Percentiles rank a stretch among this genome's conserved stretches.
phyloP scores from a whole-genome alignment of 2,888 invertebrate species.

The Meteorus colon region DNA sequence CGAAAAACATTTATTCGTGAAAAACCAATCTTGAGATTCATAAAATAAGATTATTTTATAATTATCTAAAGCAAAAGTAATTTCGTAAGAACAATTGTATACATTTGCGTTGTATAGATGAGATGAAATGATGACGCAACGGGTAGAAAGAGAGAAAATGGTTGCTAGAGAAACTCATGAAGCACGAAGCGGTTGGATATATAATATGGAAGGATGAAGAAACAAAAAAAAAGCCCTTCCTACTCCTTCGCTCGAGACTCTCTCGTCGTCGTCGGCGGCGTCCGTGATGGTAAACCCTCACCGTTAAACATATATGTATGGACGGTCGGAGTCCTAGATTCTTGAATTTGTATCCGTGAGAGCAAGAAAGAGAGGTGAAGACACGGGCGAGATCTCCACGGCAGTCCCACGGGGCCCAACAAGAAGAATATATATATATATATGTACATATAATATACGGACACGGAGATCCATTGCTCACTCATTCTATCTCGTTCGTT shows the following conservation, averaged over 20 bases:
- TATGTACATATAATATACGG: not conserved
- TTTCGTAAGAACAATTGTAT: conserved; percentile 1
- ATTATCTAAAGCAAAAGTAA: not conserved
- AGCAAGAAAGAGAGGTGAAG: conserved; percentile 45
- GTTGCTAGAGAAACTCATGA: conserved; percentile 41
- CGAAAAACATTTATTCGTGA: no score
- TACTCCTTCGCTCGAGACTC: conserved; percentile 30
- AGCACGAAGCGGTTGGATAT: conserved; percentile 36
- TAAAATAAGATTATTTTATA: not conserved
- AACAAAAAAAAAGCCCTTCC: conserved; percentile 29
- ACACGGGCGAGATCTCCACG: conserved; percentile 41
- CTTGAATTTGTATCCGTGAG: conserved; percentile 64
- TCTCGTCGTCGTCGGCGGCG: conserved; percentile 13
- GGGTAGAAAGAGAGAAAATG: conserved; percentile 35
- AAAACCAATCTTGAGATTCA: not conserved
- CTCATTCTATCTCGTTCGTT: not conserved
- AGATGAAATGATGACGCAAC: conserved; percentile 38
- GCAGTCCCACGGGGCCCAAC: conserved; percentile 62
- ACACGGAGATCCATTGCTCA: conserved; percentile 5
- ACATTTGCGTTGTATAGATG: not conserved
- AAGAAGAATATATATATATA: conserved; percentile 24
- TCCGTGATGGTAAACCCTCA: conserved; percentile 44
- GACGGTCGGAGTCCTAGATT: conserved; percentile 61
- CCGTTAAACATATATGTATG: conserved; percentile 33
- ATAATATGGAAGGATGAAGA: conserved; percentile 24